A percentile compares a stretch with the other conserved stretches of the same genome.
Evolutionary conservation across 1,140 invertebrate species (phyloP).

Genomic region (Halesus radiatus): DNA sequence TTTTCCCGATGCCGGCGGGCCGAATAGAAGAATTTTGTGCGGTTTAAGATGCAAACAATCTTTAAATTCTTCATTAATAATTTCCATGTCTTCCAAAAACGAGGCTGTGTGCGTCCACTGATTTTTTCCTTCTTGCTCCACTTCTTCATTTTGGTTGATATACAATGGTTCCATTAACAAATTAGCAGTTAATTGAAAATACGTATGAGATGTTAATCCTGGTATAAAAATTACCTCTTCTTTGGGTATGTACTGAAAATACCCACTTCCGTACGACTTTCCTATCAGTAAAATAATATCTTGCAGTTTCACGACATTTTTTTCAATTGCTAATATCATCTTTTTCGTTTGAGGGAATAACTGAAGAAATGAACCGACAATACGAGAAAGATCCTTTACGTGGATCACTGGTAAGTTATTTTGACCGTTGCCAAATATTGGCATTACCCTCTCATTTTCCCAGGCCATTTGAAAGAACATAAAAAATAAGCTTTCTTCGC

Average conservation of each 20-base stretch:
- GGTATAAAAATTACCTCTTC: conserved; percentile 4
- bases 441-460: conserved; percentile 12
- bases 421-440: conserved; percentile 6
- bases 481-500: conserved; percentile 21
- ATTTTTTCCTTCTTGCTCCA: no score
- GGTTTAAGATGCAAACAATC: conserved; percentile 4
- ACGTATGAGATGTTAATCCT: not conserved
- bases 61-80: conserved; percentile 25
- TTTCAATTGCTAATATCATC: conserved; percentile 7
- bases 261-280: not conserved
- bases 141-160: conserved; percentile 1
- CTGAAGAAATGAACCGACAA: not conserved
- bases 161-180: conserved; percentile 1
- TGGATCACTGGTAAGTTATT: conserved; percentile 28
- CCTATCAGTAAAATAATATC: conserved; percentile 25
- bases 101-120: conserved; percentile 8
- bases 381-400: conserved; percentile 15
- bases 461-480: conserved; percentile 11
- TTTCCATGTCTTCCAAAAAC: conserved; percentile 15
- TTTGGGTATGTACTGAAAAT: conserved; percentile 9
- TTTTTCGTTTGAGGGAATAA: not conserved
- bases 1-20: conserved; percentile 14
- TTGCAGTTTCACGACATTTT: not conserved
- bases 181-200: conserved; percentile 1
- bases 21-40: conserved; percentile 12